phyloP scores from a whole-genome alignment of 2,113 vertebrate species.

The Eublepharis macularius region DNA sequence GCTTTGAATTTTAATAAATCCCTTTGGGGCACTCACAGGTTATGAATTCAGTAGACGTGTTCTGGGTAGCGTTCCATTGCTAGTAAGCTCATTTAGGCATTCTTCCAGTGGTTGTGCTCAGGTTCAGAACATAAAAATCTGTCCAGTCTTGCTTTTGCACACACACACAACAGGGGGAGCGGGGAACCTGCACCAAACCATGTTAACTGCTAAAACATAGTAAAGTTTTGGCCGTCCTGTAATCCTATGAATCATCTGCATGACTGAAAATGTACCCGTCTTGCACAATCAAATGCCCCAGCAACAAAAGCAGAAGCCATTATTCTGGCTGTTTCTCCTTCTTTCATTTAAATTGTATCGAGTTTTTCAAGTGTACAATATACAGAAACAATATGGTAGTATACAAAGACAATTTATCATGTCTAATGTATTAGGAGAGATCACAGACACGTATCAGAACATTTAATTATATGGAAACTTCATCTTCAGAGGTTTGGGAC shows the following conservation, averaged over 20 bases:
- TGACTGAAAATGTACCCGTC: not conserved
- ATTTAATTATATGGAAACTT: not conserved
- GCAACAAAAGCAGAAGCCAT: not conserved
- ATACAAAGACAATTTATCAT: not conserved
- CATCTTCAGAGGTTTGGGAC: no score
- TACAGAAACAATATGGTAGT: not conserved
- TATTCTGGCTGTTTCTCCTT: not conserved
- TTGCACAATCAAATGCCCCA: not conserved
- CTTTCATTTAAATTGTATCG: not conserved
- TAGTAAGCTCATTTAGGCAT: slow-evolving; percentile 32
- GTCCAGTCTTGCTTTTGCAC: slow-evolving; percentile 40
- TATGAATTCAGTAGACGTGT: slow-evolving; percentile 60
- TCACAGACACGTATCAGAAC: not conserved
- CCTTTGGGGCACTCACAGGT: slow-evolving; percentile 61
- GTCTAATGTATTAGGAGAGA: not conserved
- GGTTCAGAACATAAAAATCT: slow-evolving; percentile 7
- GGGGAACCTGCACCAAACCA: slow-evolving; percentile 29
- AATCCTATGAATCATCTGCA: not conserved
- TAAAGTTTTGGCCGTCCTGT: not conserved
- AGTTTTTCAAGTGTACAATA: not conserved
- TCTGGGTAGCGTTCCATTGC: slow-evolving; percentile 22
- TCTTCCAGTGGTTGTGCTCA: slow-evolving; percentile 30
- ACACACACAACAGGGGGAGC: slow-evolving; percentile 38
- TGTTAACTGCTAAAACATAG: slow-evolving; percentile 27
- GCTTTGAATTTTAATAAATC: slow-evolving; percentile 73